Evolutionary conservation across 2,113 vertebrate genomes (phyloP), one percentile per base, ranked within the genome.

Genomic region (Lucifuga dentata): DNA sequence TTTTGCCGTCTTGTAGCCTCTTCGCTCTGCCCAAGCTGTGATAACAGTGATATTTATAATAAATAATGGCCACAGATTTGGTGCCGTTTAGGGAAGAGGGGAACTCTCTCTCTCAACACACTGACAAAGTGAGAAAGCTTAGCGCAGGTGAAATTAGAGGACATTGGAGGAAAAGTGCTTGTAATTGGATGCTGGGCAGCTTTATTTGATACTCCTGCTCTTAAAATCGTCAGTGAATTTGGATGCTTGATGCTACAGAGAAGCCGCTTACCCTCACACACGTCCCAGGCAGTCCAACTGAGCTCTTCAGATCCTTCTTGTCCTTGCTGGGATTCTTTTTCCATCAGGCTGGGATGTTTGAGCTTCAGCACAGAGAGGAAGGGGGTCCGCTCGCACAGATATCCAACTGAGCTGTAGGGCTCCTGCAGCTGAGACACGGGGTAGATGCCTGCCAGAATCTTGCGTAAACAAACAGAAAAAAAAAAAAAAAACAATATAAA

Each of bases 11-110:
- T 95, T 96, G 68, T 97, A 98, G 0, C 96, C 95, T 53, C 95
- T 91, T 36, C 93, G 94, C 69, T 97, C 95, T 0, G 96, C 96
- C 96, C 96, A 98, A 1, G 95, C 96, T 94, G n/a, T n/a, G n/a
- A n/a, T n/a, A n/a, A n/a, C n/a, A n/a, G n/a, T n/a, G n/a, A n/a
- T n/a, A n/a, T n/a, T n/a, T n/a, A n/a, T n/a, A 29, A 29, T 29
- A 29, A 29, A 29, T 29, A 29, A 5, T 29, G 26, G 26, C 26
- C 7, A 29, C 26, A 29, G 7, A 3, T 29, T 29, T 29, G 7
- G 26, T 29, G 26, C 7, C 26, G 3, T 29, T 29, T 29, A 29
- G 7, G 26, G 26, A 29, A 29, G 7, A 5, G 7, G 26, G 26
- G 26, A 29, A 7, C 7, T 29, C 26, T 29, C 26, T 29, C 3